Conservation (phyloP, 2,113 vertebrate genomes). For the Octodon degus region DNA sequence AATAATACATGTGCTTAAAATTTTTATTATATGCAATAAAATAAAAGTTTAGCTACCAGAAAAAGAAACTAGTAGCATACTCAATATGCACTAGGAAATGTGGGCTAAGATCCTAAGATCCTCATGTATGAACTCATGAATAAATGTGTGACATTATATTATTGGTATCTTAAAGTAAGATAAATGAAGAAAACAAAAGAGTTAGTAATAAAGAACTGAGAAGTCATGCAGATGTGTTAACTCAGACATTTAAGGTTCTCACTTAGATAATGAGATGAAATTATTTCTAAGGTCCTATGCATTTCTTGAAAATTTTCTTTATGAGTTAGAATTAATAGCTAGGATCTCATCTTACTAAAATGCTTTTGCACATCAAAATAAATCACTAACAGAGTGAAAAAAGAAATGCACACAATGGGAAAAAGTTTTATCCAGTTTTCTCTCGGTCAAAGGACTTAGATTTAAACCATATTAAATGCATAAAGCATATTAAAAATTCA, state of each 20-base stretch:
- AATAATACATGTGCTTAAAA: background rate
- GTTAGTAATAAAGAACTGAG: background rate
- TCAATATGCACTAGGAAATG: background rate
- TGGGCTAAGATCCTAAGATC: background rate
- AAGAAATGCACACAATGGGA: background rate
- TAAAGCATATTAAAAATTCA: background rate
- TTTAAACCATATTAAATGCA: background rate
- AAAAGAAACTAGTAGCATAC: background rate
- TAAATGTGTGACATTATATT: background rate
- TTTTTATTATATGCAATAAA: background rate
- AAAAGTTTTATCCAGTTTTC: background rate
- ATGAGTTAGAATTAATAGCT: background rate
- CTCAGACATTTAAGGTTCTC: background rate
- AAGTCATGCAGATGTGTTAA: background rate
- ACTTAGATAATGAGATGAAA: conserved; percentile 5
- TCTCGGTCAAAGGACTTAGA: background rate
- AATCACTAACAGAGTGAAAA: background rate
- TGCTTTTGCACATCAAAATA: background rate
- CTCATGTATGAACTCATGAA: background rate
- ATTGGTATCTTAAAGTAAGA: background rate
- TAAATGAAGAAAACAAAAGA: background rate
- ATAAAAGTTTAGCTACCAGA: conserved; percentile 7
- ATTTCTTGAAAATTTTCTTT: conserved; percentile 12
- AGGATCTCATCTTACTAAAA: background rate
- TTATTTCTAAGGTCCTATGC: background rate